Percentiles rank a stretch among this genome's conserved stretches.
phyloP scores from a whole-genome alignment of 1,140 invertebrate genomes.

The Aphelenchoides besseyi region DNA sequence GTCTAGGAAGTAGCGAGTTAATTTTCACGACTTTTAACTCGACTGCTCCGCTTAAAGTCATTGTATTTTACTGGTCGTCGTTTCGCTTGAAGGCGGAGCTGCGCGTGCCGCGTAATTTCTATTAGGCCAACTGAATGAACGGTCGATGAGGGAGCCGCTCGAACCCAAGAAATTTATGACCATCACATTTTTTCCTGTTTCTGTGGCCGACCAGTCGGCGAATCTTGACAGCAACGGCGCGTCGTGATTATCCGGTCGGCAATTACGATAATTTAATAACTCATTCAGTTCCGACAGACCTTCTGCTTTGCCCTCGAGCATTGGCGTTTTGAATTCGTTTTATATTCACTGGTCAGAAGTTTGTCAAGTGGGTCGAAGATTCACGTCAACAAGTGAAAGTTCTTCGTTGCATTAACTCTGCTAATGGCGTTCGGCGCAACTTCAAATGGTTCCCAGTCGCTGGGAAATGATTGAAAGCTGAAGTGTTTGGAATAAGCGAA shows the following conservation, averaged over 20 bases:
- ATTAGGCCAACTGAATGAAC: background rate
- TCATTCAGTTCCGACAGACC: background rate
- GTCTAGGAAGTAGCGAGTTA: background rate
- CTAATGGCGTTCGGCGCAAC: too few species aligned
- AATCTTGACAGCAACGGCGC: background rate
- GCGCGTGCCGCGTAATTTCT: background rate
- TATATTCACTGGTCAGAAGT: background rate
- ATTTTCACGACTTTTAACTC: slow-evolving; percentile 6
- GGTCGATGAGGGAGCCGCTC: too few species aligned
- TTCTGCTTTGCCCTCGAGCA: background rate
- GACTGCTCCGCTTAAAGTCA: slow-evolving; percentile 1
- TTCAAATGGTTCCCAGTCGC: too few species aligned
- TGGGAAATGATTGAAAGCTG: too few species aligned
- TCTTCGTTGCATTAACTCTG: too few species aligned
- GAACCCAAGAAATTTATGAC: background rate
- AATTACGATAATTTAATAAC: background rate
- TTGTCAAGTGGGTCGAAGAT: too few species aligned
- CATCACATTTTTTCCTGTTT: background rate
- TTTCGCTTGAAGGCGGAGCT: background rate
- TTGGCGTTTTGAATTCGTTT: background rate
- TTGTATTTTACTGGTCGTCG: background rate
- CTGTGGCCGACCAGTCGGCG: background rate
- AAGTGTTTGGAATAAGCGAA: too few species aligned
- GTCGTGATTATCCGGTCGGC: background rate
- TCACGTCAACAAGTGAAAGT: too few species aligned